phyloP scores from a whole-genome alignment of 2,888 invertebrate genomes.

The Celastrina argiolus region DNA sequence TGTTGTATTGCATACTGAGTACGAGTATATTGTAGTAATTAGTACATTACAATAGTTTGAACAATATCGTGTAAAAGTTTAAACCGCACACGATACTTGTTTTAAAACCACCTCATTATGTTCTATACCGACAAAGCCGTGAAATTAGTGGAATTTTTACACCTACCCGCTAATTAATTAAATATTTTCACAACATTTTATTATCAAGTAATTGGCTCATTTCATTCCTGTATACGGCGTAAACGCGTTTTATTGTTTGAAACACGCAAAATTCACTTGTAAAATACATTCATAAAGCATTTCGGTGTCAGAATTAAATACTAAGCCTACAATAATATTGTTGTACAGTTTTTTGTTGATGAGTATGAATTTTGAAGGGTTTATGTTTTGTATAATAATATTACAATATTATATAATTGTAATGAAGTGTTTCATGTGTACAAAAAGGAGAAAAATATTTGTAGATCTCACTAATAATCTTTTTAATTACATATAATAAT shows the following conservation, averaged over 20 bases:
- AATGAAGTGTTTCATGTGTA: too few species aligned
- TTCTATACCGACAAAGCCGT: neutral
- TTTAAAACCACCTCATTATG: constrained; percentile 9
- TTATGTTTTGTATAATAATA: neutral
- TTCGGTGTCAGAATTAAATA: neutral
- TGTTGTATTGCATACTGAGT: too few species aligned
- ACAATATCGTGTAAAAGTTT: neutral
- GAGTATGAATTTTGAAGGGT: neutral
- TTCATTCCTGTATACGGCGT: constrained; percentile 6
- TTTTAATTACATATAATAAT: too few species aligned
- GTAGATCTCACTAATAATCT: too few species aligned
- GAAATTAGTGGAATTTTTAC: constrained; percentile 11
- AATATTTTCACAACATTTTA: constrained; percentile 17
- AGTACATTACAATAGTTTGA: neutral
- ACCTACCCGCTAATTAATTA: constrained; percentile 7
- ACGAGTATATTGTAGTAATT: neutral
- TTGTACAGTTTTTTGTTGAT: neutral
- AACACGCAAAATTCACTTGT: constrained; percentile 12
- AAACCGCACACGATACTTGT: neutral
- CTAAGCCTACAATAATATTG: neutral
- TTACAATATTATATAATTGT: too few species aligned
- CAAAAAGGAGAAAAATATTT: too few species aligned
- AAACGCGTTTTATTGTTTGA: constrained; percentile 11
- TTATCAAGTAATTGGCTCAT: constrained; percentile 10
- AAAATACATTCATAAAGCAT: constrained; percentile 10